Evolutionary conservation across 1,140 invertebrate genomes (phyloP).

Genomic region (Neoseiulus cucumeris): DNA sequence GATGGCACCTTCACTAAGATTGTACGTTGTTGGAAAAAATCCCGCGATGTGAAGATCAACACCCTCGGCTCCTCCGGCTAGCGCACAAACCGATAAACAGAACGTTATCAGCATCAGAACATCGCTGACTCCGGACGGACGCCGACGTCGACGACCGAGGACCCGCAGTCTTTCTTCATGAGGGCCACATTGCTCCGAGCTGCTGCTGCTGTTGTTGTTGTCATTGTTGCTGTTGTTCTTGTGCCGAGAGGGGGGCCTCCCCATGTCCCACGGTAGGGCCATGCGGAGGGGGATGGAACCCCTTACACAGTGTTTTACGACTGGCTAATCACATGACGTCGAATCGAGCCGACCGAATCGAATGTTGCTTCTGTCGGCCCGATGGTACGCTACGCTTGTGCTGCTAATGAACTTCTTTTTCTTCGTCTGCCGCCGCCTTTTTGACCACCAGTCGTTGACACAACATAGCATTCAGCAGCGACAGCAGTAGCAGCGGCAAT

Average conservation of each 20-base stretch:
- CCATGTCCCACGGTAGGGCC: slow-evolving; percentile 8
- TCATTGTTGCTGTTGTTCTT: neutral
- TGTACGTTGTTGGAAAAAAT: slow-evolving; percentile 64
- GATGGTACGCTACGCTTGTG: no score
- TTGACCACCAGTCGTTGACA: no score
- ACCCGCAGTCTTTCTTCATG: neutral
- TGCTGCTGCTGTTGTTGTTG: neutral
- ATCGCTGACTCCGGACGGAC: neutral
- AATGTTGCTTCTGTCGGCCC: no score
- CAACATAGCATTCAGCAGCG: no score
- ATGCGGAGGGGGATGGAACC: neutral
- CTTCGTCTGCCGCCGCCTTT: no score
- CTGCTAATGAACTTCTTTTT: no score
- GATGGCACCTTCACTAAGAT: slow-evolving; percentile 38
- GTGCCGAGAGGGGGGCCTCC: slow-evolving; percentile 3
- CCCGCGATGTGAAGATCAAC: slow-evolving; percentile 46
- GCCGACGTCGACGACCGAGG: neutral
- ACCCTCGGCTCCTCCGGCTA: neutral
- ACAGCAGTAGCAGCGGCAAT: no score
- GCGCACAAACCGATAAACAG: neutral
- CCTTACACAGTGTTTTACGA: no score
- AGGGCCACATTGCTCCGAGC: neutral
- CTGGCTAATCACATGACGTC: no score
- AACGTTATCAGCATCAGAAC: neutral
- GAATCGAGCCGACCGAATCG: no score